Percentiles rank a stretch among this genome's conserved stretches.
Evolutionary conservation across 2,888 invertebrate genomes (phyloP).

Genomic region (Troides aeacus): DNA sequence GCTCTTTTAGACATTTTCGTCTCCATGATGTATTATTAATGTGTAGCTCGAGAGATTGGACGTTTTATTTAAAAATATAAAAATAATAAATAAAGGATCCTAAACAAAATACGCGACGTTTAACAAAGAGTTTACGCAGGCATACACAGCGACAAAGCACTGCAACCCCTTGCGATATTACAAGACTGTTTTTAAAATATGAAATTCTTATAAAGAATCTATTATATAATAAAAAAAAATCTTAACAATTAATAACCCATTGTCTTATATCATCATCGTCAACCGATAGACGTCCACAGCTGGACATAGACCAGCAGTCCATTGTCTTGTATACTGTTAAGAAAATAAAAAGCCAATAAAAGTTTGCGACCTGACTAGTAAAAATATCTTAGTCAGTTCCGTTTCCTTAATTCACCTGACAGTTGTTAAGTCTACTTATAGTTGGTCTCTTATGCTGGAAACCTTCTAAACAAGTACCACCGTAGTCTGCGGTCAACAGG

Average conservation of each 20-base stretch:
- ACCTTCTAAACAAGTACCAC: no score
- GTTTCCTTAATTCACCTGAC: no score
- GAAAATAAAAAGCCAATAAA: not conserved
- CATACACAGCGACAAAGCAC: conserved; percentile 15
- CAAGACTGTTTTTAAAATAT: conserved; percentile 6
- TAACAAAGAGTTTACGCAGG: conserved; percentile 18
- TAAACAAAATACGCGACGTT: conserved; percentile 24
- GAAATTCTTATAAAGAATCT: not conserved
- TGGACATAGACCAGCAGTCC: no score
- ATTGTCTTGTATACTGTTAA: not conserved
- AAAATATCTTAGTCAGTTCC: no score
- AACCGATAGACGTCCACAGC: no score
- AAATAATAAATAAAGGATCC: conserved; percentile 7
- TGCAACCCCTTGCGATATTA: not conserved
- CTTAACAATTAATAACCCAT: not conserved
- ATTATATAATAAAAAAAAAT: not conserved
- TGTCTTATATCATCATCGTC: not conserved
- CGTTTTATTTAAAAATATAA: conserved; percentile 2
- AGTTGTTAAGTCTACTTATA: no score
- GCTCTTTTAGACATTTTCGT: conserved; percentile 3
- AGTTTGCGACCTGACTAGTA: not conserved
- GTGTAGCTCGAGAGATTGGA: conserved; percentile 11
- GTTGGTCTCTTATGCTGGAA: no score
- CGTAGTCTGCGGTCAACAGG: no score
- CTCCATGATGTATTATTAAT: conserved; percentile 1